Evolutionary conservation across 2,113 vertebrate species (phyloP).

Genomic region (Paramisgurnus dabryanus): DNA sequence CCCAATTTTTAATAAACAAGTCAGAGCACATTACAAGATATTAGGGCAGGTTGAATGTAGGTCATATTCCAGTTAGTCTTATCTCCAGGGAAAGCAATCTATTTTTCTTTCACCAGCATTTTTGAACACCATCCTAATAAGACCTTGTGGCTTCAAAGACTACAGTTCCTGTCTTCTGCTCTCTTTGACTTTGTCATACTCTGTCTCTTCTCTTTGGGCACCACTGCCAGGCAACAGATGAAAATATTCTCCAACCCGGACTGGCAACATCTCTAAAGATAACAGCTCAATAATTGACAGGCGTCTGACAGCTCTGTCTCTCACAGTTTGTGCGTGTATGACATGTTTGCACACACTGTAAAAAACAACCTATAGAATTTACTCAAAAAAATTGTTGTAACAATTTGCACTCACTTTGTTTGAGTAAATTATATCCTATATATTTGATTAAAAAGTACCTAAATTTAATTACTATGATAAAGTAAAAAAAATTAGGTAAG

Average conservation of each 20-base stretch:
- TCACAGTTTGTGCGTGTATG: background rate
- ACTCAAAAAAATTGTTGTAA: too few species aligned
- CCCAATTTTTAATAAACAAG: background rate
- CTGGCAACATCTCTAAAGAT: conserved; percentile 21
- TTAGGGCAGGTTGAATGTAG: conserved; percentile 34
- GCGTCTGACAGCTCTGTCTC: conserved; percentile 30
- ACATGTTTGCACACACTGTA: conserved; percentile 3
- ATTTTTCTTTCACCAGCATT: background rate
- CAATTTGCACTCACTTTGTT: too few species aligned
- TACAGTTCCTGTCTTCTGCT: background rate
- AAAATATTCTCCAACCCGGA: conserved; percentile 43
- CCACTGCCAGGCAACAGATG: conserved; percentile 32
- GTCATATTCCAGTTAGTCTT: conserved; percentile 28
- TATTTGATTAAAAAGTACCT: too few species aligned
- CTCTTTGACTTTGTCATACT: conserved; percentile 19
- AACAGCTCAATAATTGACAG: conserved; percentile 26
- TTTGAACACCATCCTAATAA: conserved; percentile 1
- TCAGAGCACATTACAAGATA: conserved; percentile 21
- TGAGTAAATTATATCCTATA: too few species aligned
- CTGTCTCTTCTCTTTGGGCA: conserved; percentile 23
- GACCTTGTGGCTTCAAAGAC: conserved; percentile 18
- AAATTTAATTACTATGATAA: too few species aligned
- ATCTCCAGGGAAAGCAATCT: conserved; percentile 16
- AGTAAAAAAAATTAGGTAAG: too few species aligned
- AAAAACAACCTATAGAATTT: too few species aligned